Evolutionary conservation across 2,113 vertebrate genomes (phyloP).

Genomic region (Menura novaehollandiae): DNA sequence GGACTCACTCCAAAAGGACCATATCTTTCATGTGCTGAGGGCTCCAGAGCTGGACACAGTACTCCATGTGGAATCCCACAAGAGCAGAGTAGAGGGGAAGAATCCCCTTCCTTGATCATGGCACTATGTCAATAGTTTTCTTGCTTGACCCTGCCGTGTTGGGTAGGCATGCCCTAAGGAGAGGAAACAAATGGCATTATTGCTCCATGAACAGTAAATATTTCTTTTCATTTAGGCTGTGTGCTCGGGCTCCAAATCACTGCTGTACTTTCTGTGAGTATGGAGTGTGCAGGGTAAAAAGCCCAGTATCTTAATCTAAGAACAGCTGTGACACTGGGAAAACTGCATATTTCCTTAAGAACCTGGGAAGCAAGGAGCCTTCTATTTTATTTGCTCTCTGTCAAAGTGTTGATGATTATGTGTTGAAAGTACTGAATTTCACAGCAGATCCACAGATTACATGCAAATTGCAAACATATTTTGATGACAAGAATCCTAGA

Average conservation of each 20-base stretch:
- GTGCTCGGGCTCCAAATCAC: neutral
- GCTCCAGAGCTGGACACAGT: neutral
- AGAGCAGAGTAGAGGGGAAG: neutral
- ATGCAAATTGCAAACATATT: neutral
- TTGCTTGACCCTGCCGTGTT: neutral
- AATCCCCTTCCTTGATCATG: neutral
- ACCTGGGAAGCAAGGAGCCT: neutral
- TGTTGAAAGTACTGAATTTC: neutral
- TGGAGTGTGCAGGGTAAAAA: neutral
- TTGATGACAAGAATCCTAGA: neutral
- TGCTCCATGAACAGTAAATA: neutral
- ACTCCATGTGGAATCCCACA: neutral
- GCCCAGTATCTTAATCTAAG: neutral
- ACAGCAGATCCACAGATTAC: neutral
- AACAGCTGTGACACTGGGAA: neutral
- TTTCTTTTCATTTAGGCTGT: neutral
- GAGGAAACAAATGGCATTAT: neutral
- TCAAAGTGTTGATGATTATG: neutral
- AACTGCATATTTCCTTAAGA: neutral
- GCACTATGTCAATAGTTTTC: neutral
- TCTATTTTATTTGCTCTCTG: neutral
- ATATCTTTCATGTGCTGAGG: neutral
- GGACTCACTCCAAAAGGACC: fast-evolving
- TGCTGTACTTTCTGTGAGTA: neutral
- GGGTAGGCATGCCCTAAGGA: neutral